phyloP scores from a whole-genome alignment of 2,888 invertebrate genomes.

The Tinea pellionella region DNA sequence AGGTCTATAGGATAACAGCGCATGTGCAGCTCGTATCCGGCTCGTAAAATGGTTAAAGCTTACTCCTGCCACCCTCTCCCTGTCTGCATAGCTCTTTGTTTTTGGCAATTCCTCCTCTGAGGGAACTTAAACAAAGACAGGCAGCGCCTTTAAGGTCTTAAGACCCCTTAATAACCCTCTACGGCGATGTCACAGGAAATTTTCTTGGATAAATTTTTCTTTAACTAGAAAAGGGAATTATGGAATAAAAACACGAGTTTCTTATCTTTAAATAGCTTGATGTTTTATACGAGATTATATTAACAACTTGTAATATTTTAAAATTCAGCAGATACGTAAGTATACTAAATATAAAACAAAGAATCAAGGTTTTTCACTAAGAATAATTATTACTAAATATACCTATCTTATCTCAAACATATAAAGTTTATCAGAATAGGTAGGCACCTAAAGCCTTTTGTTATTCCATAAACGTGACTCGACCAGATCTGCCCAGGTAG shows the following conservation, averaged over 20 bases:
- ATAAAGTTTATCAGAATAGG: neutral
- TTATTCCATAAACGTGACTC: conserved; percentile 16
- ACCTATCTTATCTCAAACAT: neutral
- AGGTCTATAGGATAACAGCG: conserved; percentile 26
- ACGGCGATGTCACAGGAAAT: conserved; percentile 35
- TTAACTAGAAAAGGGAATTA: neutral
- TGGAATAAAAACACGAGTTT: neutral
- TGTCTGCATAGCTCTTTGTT: conserved; percentile 61
- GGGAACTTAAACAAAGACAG: conserved; percentile 38
- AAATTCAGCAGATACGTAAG: too few relatives aligned
- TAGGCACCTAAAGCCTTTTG: conserved; percentile 9
- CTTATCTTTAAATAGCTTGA: neutral
- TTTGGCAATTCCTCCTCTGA: conserved; percentile 45
- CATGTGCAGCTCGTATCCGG: conserved; percentile 59
- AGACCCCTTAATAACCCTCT: conserved; percentile 50
- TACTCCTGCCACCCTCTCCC: conserved; percentile 28
- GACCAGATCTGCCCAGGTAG: conserved; percentile 14
- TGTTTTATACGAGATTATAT: neutral
- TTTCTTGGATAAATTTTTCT: conserved; percentile 23
- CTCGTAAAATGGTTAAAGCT: conserved; percentile 64
- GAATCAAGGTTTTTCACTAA: too few relatives aligned
- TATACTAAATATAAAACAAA: too few relatives aligned
- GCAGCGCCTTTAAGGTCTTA: conserved; percentile 42
- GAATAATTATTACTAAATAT: neutral
- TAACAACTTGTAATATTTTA: neutral